These are phyloP conservation scores for Argopecten irradians DNA, from an alignment of 1,140 invertebrate species.

Conservation along the genomic window DNA sequence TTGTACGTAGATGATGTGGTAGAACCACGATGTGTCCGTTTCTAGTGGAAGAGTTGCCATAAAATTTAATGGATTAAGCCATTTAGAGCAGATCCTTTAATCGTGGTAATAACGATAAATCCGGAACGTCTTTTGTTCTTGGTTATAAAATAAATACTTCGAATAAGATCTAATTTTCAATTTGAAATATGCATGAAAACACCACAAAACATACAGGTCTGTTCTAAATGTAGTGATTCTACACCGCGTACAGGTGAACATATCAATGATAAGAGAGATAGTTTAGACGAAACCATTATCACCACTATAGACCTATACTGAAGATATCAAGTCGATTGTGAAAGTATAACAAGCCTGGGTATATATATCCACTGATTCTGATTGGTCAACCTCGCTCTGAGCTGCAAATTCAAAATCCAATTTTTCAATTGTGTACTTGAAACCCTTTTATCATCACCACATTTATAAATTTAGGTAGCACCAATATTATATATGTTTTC, in stretches of 20 bases:
- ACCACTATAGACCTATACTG: neutral
- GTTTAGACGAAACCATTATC: neutral
- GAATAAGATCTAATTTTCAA: no score
- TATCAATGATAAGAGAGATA: neutral
- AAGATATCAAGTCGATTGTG: neutral
- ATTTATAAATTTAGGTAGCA: no score
- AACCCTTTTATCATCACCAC: neutral
- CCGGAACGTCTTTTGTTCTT: no score
- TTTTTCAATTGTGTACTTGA: neutral
- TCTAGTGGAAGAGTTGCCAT: no score
- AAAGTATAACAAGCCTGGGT: slow-evolving; percentile 9
- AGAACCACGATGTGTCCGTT: neutral
- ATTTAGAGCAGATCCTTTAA: no score
- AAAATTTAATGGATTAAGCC: no score
- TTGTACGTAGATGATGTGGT: neutral
- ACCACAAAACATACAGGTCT: slow-evolving; percentile 4
- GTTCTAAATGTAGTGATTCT: neutral
- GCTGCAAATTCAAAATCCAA: neutral
- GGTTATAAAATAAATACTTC: no score
- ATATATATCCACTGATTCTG: neutral
- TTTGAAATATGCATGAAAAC: no score
- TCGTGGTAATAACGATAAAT: no score
- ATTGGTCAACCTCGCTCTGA: slow-evolving; percentile 4
- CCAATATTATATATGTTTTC: no score
- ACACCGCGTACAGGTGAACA: neutral